phyloP scores from a whole-genome alignment of 2,888 invertebrate species.

The Protophormia terraenovae region DNA sequence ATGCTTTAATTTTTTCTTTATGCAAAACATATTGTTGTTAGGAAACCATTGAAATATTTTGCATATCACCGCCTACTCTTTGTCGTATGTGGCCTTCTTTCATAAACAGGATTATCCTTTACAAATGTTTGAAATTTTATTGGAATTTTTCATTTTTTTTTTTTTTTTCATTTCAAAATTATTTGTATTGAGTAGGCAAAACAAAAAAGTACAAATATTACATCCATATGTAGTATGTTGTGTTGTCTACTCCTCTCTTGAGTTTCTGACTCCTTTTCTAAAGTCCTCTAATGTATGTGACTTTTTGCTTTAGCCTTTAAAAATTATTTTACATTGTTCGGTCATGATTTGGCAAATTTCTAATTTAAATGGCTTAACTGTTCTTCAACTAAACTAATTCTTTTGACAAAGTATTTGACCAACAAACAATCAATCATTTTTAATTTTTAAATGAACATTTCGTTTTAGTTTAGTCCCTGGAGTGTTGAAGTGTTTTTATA shows the following conservation, averaged over 20 bases:
- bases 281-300: slow-evolving; percentile 79
- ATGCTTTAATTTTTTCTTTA: slow-evolving; percentile 64
- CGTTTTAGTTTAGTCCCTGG: slow-evolving; percentile 38
- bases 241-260: background rate
- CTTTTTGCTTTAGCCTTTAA: slow-evolving; percentile 70
- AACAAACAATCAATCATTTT: slow-evolving; percentile 65
- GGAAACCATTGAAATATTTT: slow-evolving; percentile 26
- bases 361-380: slow-evolving; percentile 42
- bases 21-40: slow-evolving; percentile 21
- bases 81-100: slow-evolving; percentile 23
- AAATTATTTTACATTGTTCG: slow-evolving; percentile 14
- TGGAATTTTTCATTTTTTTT: background rate
- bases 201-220: slow-evolving; percentile 5
- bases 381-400: background rate
- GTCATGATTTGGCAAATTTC: slow-evolving; percentile 63
- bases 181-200: slow-evolving; percentile 22
- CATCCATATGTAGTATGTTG: slow-evolving; percentile 19
- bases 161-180: background rate
- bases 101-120: slow-evolving; percentile 76
- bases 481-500: slow-evolving; percentile 46
- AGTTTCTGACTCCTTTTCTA: slow-evolving; percentile 71
- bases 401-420: background rate
- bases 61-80: slow-evolving; percentile 56
- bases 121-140: slow-evolving; percentile 75
- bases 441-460: background rate